Conservation (phyloP, 2,888 invertebrate genomes). For the Barypeithes pellucidus region DNA sequence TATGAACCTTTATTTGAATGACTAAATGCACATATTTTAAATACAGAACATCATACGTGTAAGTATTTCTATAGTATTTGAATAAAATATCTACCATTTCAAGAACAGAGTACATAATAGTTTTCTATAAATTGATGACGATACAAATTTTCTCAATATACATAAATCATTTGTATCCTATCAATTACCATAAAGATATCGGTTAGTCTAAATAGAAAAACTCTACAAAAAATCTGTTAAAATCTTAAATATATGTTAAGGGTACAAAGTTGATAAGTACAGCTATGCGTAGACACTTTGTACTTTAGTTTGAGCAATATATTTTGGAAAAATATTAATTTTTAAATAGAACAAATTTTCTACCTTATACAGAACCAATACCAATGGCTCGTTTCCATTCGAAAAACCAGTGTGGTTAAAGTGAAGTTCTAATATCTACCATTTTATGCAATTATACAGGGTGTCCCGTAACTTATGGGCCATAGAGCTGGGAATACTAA, state of each 20-base stretch:
- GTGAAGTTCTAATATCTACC: too few species aligned
- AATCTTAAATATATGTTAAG: slow-evolving; percentile 10
- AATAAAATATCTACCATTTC: slow-evolving; percentile 20
- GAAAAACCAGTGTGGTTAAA: too few species aligned
- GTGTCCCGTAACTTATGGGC: too few species aligned
- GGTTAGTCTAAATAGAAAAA: slow-evolving; percentile 27
- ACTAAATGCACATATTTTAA: slow-evolving; percentile 29
- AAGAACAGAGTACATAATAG: slow-evolving; percentile 22
- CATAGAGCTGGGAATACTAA: too few species aligned
- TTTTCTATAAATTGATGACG: slow-evolving; percentile 17
- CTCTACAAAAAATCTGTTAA: slow-evolving; percentile 23
- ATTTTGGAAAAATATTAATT: background rate
- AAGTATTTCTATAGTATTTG: slow-evolving; percentile 4
- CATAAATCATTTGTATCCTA: slow-evolving; percentile 12
- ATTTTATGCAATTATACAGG: too few species aligned
- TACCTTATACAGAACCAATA: too few species aligned
- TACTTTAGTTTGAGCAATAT: slow-evolving; percentile 27
- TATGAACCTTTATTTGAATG: slow-evolving; percentile 29
- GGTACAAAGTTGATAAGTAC: slow-evolving; percentile 28
- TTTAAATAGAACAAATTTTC: background rate
- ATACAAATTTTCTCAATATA: slow-evolving; percentile 19
- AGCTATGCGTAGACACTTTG: slow-evolving; percentile 9
- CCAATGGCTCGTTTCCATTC: too few species aligned
- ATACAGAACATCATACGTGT: slow-evolving; percentile 8
- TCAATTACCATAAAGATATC: slow-evolving; percentile 20